A percentile compares a stretch with the other conserved stretches of the same genome.
Conservation (phyloP, 2,797 vertebrate genomes). For the Cossypha heuglini region DNA sequence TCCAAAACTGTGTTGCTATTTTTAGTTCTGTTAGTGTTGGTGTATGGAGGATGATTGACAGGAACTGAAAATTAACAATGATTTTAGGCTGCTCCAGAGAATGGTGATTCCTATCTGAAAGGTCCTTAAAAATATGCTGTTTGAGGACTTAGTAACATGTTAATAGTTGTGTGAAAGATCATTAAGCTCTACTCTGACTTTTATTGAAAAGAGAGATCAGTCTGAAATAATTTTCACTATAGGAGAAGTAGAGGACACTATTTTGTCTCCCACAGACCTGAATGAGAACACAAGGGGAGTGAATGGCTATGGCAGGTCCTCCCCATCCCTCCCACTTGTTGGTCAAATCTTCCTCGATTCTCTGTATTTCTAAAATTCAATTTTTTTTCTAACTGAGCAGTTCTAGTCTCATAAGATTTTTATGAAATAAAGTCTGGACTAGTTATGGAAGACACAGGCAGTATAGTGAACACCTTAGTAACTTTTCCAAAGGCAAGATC, state of each 20-base stretch:
- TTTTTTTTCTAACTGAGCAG: background rate
- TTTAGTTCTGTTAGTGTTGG: background rate
- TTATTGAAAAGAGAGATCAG: background rate
- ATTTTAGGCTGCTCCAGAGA: background rate
- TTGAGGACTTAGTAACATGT: background rate
- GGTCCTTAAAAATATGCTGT: rapidly evolving
- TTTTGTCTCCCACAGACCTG: background rate
- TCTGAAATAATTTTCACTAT: background rate
- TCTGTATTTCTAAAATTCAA: background rate
- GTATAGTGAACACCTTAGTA: background rate
- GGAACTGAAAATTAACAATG: background rate
- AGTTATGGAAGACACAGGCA: background rate
- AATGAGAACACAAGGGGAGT: background rate
- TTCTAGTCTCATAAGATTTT: background rate
- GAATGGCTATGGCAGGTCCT: background rate
- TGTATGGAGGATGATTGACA: background rate
- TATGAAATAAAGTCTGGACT: background rate
- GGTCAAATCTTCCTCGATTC: background rate
- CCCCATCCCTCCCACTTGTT: background rate
- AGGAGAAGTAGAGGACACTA: background rate
- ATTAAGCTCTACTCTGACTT: background rate
- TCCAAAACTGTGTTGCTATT: background rate
- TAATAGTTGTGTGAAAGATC: background rate
- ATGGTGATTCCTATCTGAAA: background rate
- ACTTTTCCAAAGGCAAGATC: background rate